Conservation (phyloP, 2,888 invertebrate genomes). For the Drosophila engyochracea region DNA sequence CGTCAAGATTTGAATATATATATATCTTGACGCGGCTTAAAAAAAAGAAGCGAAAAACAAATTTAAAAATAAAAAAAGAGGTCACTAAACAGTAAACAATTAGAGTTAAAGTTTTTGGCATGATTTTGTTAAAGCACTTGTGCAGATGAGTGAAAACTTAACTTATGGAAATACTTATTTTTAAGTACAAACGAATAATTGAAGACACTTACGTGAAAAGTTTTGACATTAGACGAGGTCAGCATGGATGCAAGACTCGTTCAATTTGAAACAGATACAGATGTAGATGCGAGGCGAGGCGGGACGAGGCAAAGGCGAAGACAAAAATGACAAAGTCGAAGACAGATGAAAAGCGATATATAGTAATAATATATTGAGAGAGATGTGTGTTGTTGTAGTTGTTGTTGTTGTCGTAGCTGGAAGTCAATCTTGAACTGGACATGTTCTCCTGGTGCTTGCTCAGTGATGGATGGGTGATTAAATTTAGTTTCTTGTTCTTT, state of each 20-base stretch:
- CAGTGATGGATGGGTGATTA: not conserved
- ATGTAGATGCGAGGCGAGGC: slow-evolving; percentile 47
- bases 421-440: slow-evolving; percentile 3
- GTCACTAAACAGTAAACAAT: not conserved
- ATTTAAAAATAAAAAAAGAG: not conserved
- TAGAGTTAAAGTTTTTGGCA: not conserved
- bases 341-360: slow-evolving; percentile 45
- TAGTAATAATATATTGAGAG: slow-evolving; percentile 3
- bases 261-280: slow-evolving; percentile 47
- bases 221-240: slow-evolving; percentile 26
- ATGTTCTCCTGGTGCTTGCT: slow-evolving; percentile 29
- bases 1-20: not conserved
- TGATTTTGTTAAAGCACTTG: not conserved
- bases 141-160: not conserved
- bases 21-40: not conserved
- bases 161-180: not conserved
- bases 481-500: slow-evolving; percentile 1
- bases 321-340: slow-evolving; percentile 36
- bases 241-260: slow-evolving; percentile 25
- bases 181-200: slow-evolving; percentile 12
- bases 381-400: slow-evolving; percentile 6
- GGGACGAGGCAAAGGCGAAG: slow-evolving; percentile 35
- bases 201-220: slow-evolving; percentile 44
- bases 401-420: slow-evolving; percentile 4
- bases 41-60: not conserved